These are phyloP conservation scores for Bothrops alternatus DNA, from an alignment of 2,797 vertebrate species.

Conservation along the genomic window DNA sequence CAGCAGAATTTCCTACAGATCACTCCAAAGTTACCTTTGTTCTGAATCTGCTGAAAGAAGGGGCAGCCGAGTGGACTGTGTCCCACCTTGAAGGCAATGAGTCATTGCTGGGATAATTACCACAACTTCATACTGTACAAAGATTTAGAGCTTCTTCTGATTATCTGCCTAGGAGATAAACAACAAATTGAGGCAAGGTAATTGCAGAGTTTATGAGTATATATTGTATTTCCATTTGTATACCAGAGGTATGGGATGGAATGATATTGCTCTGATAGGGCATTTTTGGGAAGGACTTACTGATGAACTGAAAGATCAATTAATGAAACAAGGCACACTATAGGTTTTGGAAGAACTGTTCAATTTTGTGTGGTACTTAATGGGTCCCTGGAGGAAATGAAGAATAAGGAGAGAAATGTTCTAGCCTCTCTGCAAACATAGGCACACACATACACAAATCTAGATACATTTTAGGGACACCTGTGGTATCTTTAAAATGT, in stretches of 20 bases:
- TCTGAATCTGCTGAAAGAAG: not conserved
- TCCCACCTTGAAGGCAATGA: not conserved
- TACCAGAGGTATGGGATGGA: not conserved
- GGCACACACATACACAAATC: too few relatives aligned
- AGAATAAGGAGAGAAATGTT: not conserved
- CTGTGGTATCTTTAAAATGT: not conserved
- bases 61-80: not conserved
- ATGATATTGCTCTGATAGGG: not conserved
- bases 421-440: not conserved
- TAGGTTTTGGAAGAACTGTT: not conserved
- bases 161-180: not conserved
- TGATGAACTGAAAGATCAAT: not conserved
- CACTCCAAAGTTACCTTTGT: not conserved
- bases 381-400: not conserved
- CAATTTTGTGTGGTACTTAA: not conserved
- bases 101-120: not conserved
- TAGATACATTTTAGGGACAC: too few relatives aligned
- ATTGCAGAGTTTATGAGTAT: not conserved
- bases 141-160: not conserved
- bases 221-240: not conserved
- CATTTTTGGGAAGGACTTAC: not conserved
- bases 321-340: not conserved
- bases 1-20: not conserved
- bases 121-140: not conserved
- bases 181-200: not conserved